phyloP scores from a whole-genome alignment of 2,797 vertebrate genomes.

The Linurgus olivaceus region DNA sequence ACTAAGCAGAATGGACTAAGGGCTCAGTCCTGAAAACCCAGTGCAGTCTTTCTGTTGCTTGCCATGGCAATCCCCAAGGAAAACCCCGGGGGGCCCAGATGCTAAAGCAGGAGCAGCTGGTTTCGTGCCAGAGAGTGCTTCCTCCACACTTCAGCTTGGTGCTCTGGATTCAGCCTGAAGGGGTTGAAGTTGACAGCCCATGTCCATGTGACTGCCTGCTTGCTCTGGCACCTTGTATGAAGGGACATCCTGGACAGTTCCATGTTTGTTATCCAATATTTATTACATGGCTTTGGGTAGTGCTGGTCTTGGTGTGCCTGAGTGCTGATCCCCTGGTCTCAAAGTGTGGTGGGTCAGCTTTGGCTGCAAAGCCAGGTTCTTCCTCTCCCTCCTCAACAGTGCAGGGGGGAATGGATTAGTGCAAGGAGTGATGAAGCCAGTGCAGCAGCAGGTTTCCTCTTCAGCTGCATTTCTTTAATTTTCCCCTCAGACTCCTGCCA shows the following conservation, averaged over 20 bases:
- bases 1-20: neutral
- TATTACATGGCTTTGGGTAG: neutral
- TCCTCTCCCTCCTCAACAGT: neutral
- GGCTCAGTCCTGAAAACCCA: neutral
- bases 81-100: fast-evolving
- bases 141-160: neutral
- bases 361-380: neutral
- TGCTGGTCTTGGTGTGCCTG: fast-evolving
- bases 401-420: neutral
- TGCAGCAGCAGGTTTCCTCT: neutral
- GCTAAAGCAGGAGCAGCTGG: neutral
- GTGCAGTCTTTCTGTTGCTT: fast-evolving
- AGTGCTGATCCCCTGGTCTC: neutral
- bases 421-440: neutral
- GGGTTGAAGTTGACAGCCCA: neutral
- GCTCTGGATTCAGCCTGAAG: neutral
- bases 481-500: neutral
- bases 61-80: neutral
- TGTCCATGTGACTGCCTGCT: neutral
- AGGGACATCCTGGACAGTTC: neutral
- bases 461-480: neutral
- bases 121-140: neutral
- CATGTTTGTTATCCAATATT: neutral
- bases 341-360: neutral
- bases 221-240: neutral